These are phyloP conservation scores for Adoxophyes honmai DNA, from an alignment of 1,140 invertebrate genomes.

Conservation along the genomic window DNA sequence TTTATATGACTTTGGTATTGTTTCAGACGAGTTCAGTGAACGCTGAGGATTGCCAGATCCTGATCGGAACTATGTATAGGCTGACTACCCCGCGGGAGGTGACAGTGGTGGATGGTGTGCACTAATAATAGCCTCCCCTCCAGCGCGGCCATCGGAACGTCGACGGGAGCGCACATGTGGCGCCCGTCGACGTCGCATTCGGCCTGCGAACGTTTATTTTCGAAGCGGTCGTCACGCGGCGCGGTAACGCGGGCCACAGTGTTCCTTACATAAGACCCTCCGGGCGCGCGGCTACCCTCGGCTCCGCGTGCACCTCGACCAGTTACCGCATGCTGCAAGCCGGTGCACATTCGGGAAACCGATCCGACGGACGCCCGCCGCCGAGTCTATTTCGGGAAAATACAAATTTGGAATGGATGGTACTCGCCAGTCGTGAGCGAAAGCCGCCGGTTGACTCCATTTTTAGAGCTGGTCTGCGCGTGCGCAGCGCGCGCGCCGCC, in stretches of 20 bases:
- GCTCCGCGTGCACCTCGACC: slow-evolving; percentile 37
- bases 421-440: slow-evolving; percentile 71
- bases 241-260: slow-evolving; percentile 69
- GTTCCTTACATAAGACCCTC: slow-evolving; percentile 63
- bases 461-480: slow-evolving; percentile 79
- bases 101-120: slow-evolving; percentile 71
- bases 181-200: slow-evolving; percentile 51
- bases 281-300: slow-evolving; percentile 37
- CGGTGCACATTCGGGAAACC: slow-evolving; percentile 74
- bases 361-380: slow-evolving; percentile 76
- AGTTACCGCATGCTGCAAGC: slow-evolving; percentile 55
- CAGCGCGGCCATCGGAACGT: slow-evolving; percentile 53
- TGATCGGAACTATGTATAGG: slow-evolving; percentile 72
- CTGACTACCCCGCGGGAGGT: slow-evolving; percentile 72
- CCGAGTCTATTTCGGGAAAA: slow-evolving; percentile 86
- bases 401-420: slow-evolving; percentile 87
- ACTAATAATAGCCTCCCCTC: slow-evolving; percentile 76
- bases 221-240: slow-evolving; percentile 69
- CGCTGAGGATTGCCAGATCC: slow-evolving; percentile 66
- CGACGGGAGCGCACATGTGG: slow-evolving; percentile 69
- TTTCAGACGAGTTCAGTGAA: slow-evolving; percentile 71
- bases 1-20: slow-evolving; percentile 28
- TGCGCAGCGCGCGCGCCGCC: slow-evolving; percentile 62
- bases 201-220: slow-evolving; percentile 67
- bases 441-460: slow-evolving; percentile 75